Conservation (phyloP, 2,113 vertebrate genomes). For the Platysteira castanea region DNA sequence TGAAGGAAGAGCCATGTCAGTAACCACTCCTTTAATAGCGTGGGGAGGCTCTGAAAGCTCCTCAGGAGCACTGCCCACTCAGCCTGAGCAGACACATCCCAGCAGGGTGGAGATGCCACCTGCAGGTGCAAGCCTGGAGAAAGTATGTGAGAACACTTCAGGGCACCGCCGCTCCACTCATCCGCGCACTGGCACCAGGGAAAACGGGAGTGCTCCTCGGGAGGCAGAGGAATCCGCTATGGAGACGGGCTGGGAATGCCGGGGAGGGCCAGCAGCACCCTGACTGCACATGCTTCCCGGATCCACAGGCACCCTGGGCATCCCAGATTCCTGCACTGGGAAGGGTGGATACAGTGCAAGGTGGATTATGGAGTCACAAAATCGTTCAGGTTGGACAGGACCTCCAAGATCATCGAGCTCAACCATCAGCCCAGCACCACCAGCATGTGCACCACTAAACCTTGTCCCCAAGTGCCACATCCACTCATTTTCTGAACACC, state of each 20-base stretch:
- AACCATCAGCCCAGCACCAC: not conserved
- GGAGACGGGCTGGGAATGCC: not conserved
- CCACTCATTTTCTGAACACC: not conserved
- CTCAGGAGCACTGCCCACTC: constrained; percentile 25
- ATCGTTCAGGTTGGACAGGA: not conserved
- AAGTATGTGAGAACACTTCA: not conserved
- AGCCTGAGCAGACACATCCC: constrained; percentile 36
- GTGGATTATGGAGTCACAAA: not conserved
- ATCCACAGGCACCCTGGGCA: not conserved
- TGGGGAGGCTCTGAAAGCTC: not conserved
- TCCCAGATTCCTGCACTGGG: not conserved
- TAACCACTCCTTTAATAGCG: not conserved
- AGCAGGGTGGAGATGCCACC: not conserved
- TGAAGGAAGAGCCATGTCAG: constrained; percentile 9
- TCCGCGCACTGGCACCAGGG: not conserved
- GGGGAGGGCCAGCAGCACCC: not conserved
- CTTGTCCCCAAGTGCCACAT: not conserved
- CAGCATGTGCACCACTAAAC: not conserved
- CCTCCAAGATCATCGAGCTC: no score
- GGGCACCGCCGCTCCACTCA: not conserved
- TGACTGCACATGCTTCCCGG: not conserved
- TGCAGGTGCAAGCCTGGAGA: constrained; percentile 7
- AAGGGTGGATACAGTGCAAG: not conserved
- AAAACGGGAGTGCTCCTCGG: not conserved
- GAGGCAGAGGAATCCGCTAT: not conserved